Evolutionary conservation across 2,113 vertebrate genomes (phyloP), one percentile per base, ranked within the genome.

Genomic region (Tauraco erythrolophus): DNA sequence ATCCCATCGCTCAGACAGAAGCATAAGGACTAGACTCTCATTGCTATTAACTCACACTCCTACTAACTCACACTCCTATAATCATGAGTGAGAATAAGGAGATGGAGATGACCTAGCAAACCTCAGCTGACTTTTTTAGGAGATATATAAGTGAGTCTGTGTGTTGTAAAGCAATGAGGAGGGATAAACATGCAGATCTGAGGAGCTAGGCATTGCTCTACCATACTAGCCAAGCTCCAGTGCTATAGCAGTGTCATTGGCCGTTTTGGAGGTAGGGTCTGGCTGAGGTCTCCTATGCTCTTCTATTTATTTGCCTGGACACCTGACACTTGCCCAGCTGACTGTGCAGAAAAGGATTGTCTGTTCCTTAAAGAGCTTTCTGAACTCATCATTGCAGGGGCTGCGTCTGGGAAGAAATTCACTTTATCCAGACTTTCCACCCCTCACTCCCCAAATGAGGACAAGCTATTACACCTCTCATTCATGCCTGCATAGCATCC

Each of bases 401-500:
- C 41, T 53, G n/a, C 3, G 0, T 13, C 37, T 60, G 19, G 58
- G 56, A 81, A 56, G 39, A 81, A 84, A 75, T 41, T 25, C 21
- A 28, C 45, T 54, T 81, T 45, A 72, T 33, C 24, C 25, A 61
- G 72, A 51, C 62, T 69, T 89, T 39, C 43, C 39, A 51, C 11
- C 28, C 28, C 23, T 65, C 27, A 6, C 14, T 48, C 25, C 35
- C 37, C 12, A 19, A 17, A 79, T 6, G 77, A 88, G 53, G 30
- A 60, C 53, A 72, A 65, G 46, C 10, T 19, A 27, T 41, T 51
- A 33, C 37, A 50, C 45, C 62, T 90, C 70, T 82, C 85, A 68
- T 92, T 92, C 60, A 39, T 56, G 85, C 48, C 56, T 68, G 39
- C 68, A 68, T 48, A 89, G 89, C 92, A 94, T 91, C 91, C 69